A percentile compares a stretch with the other conserved stretches of the same genome.
These are phyloP conservation scores for Drosophila asahinai DNA, from an alignment of 1,140 invertebrate species.

Conservation along the genomic window DNA sequence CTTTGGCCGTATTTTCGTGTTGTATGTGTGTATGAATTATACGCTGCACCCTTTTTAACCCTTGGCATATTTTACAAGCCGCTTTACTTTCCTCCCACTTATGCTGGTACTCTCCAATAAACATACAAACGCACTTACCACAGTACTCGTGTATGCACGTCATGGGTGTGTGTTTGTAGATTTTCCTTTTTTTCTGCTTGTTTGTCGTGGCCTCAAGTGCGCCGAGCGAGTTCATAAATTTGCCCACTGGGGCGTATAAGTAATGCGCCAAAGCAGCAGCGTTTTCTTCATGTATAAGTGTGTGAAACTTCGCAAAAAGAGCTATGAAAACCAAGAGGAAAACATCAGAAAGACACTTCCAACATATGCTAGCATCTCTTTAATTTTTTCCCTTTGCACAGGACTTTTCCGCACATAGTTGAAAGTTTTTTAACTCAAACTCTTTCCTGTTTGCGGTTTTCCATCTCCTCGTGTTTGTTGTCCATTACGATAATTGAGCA, in stretches of 20 bases:
- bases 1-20: slow-evolving; percentile 56
- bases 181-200: slow-evolving; percentile 42
- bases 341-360: slow-evolving; percentile 58
- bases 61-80: slow-evolving; percentile 82
- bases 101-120: slow-evolving; percentile 60
- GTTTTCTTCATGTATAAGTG: slow-evolving; percentile 15
- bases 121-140: slow-evolving; percentile 78
- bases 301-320: slow-evolving; percentile 38
- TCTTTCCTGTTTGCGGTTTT: background rate
- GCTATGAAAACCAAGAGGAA: slow-evolving; percentile 37
- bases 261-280: slow-evolving; percentile 74
- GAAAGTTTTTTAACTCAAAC: background rate
- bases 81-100: slow-evolving; percentile 64
- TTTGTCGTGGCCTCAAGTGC: slow-evolving; percentile 75
- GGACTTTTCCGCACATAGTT: slow-evolving; percentile 1
- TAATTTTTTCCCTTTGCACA: slow-evolving; percentile 24
- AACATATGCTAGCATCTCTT: slow-evolving; percentile 76
- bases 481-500: slow-evolving; percentile 63
- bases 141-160: slow-evolving; percentile 30
- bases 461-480: slow-evolving; percentile 17
- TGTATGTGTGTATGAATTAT: slow-evolving; percentile 71
- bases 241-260: slow-evolving; percentile 82
- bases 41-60: slow-evolving; percentile 78
- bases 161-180: slow-evolving; percentile 43
- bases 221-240: slow-evolving; percentile 78